Base-by-base conservation (phyloP, 2,888 invertebrate genomes). In the Stenichneumon culpator region DNA sequence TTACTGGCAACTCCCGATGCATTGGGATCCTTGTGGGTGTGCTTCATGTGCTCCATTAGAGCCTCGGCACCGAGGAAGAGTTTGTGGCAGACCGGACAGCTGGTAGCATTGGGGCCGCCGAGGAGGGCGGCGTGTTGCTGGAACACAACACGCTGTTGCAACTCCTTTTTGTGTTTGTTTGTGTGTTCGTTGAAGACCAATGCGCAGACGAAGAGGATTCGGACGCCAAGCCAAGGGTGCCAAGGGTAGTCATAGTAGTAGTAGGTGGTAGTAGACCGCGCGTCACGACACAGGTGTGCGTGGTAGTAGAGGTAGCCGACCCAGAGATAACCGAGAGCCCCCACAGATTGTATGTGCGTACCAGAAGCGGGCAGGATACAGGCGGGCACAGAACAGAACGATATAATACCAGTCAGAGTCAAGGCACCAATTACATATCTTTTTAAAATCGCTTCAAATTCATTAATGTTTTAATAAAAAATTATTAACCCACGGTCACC, bases 1-100 rank as follows among this genome's bases (percentile, higher is more conserved):
- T 97, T 97, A 97, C 97, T 97, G 95, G 97, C 97, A 95, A 97
- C 97, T 93, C 97, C 97, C 90, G 97, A 97, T 89, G 97, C 97
- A 94, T 97, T 97, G 54, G 98, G 98, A 93, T 98, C 98, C 95
- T 98, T 98, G 95, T 98, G 98, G 78, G 97, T 97, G 94, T 97
- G 97, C 95, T 98, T 98, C 98, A 98, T 98, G 94, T 98, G 98
- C 94, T 98, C 98, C 96, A 98, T 98, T 86, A 98, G 96, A 81
- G 98, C 97, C 95, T 98, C 98, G 88, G 97, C 97, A 90, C 98
- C 98, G 92, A 98, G 96, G 95, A 98, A 98, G 94, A 98, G 97
- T 95, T 98, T 98, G 95, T 98, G 98, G 95, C 98, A 98, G 91
- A 98, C 96, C 74, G 98, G 98, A 95, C 98, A 98, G 89, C 98